A percentile compares a stretch with the other conserved stretches of the same genome.
These are phyloP conservation scores for Stenichneumon culpator DNA, from an alignment of 2,888 invertebrate species.

Conservation along the genomic window DNA sequence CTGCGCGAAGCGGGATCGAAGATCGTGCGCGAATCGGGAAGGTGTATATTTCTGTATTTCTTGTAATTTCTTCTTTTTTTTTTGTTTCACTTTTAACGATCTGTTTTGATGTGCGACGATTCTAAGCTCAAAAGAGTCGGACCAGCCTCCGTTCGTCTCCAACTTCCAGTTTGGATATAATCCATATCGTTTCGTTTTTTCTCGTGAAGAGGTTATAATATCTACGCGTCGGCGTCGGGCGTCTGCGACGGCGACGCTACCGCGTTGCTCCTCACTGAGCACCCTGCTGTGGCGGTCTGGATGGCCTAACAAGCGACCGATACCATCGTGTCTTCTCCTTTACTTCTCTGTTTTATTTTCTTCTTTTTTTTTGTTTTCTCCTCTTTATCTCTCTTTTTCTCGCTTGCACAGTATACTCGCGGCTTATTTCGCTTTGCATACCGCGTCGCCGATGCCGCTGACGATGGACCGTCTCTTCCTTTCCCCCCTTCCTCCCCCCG, in stretches of 20 bases:
- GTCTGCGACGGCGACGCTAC: slow-evolving; percentile 42
- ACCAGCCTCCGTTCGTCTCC: slow-evolving; percentile 8
- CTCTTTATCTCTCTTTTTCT: slow-evolving; percentile 38
- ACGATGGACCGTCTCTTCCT: slow-evolving; percentile 17
- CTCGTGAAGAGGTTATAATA: slow-evolving; percentile 34
- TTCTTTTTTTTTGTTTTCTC: slow-evolving; percentile 48
- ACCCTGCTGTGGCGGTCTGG: slow-evolving; percentile 51
- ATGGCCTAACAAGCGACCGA: slow-evolving; percentile 65
- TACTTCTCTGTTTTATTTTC: slow-evolving; percentile 27
- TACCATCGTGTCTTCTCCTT: slow-evolving; percentile 71
- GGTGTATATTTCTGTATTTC: background rate
- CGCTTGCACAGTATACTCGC: slow-evolving; percentile 66
- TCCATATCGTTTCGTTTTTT: slow-evolving; percentile 28
- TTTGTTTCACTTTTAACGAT: slow-evolving; percentile 75
- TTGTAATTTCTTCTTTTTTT: background rate
- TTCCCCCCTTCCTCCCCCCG: slow-evolving; percentile 46
- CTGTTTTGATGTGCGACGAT: slow-evolving; percentile 76
- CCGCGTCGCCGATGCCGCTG: slow-evolving; percentile 65
- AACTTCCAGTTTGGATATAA: background rate
- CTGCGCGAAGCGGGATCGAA: background rate
- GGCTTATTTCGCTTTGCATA: slow-evolving; percentile 70
- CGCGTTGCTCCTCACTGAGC: slow-evolving; percentile 72
- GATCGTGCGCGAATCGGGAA: slow-evolving; percentile 7
- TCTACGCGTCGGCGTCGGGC: slow-evolving; percentile 57
- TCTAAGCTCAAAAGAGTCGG: slow-evolving; percentile 52